Percentiles rank a stretch among this genome's conserved stretches.
Conservation (phyloP, 2,888 invertebrate species). For the Lochmaea crataegi region DNA sequence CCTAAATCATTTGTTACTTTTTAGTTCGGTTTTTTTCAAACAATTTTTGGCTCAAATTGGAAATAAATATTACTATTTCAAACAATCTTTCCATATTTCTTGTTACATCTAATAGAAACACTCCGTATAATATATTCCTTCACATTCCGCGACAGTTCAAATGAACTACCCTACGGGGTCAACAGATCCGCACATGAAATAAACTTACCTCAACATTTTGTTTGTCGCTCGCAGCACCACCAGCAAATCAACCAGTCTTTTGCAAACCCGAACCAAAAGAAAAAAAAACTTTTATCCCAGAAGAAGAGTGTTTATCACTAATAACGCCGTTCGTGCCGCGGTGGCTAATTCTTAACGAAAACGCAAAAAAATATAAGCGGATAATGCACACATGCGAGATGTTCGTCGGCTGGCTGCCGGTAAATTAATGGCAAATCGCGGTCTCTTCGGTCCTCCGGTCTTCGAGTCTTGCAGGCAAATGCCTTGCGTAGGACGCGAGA, state of each 20-base stretch:
- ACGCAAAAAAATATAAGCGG: conserved; percentile 15
- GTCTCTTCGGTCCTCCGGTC: conserved; percentile 18
- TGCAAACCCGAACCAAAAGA: not conserved
- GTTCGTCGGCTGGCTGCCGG: conserved; percentile 14
- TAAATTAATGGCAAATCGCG: conserved; percentile 20
- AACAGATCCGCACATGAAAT: not conserved
- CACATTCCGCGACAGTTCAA: too few species aligned
- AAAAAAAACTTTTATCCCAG: conserved; percentile 2
- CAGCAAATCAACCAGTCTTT: not conserved
- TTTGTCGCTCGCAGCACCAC: conserved; percentile 6
- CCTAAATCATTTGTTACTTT: too few species aligned
- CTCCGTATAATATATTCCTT: not conserved
- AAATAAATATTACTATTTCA: too few species aligned
- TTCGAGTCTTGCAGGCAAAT: conserved; percentile 18
- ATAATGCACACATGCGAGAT: conserved; percentile 21
- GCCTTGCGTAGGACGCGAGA: conserved; percentile 30
- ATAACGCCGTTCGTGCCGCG: conserved; percentile 20
- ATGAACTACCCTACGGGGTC: not conserved
- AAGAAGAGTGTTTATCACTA: conserved; percentile 13
- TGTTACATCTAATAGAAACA: not conserved
- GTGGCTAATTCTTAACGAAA: conserved; percentile 1
- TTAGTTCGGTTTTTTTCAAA: too few species aligned
- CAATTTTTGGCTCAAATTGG: too few species aligned
- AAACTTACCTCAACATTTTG: conserved; percentile 28
- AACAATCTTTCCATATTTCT: too few species aligned